Evolutionary conservation across 2,113 vertebrate species (phyloP), one percentile per base, ranked within the genome.

Genomic region (Microcebus tavaratra): DNA sequence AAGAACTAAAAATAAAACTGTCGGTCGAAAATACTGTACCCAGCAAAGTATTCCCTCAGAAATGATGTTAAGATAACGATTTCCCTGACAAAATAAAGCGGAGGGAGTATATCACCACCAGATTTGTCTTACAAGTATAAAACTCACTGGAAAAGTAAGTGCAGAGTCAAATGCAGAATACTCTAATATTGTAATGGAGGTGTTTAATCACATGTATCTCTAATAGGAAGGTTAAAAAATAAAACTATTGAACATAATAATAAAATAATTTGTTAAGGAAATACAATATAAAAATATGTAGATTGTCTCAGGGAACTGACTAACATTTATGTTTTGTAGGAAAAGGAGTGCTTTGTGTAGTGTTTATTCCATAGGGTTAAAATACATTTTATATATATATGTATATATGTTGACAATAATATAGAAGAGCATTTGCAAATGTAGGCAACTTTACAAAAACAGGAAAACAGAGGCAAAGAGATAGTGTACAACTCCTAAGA

Each of bases 401-500:
- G 2, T 31, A 12, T 73, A 6, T 42, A 23, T 76, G 84, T 20
- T 42, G 25, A 94, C 18, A 53, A 50, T 36, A 88, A 68, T 72
- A 45, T 53, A n/a, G 82, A 48, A 97, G 27, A 80, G 4, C 0
- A 78, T 92, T 93, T 91, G 90, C 31, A 96, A 63, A 90, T 27
- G 7, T 36, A 45, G 59, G 3, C 36, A 88, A 57, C 18, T 90
- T 55, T 87, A 18, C 18, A 78, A 95, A 78, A 95, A 88, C 23
- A 61, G 17, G 9, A 31, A 92, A 86, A 85, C 3, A 61, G 55
- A 85, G 29, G 3, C 39, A 91, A 70, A 75, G 39, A 57, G 23
- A 59, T 80, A 78, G 57, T 50, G 31, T 2, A 23, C 59, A 23
- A 65, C 29, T 36, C 29, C 53, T 61, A 84, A 90, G 45, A 75